Conservation (phyloP, 2,113 vertebrate genomes). For the Heterotilapia buettikoferi region DNA sequence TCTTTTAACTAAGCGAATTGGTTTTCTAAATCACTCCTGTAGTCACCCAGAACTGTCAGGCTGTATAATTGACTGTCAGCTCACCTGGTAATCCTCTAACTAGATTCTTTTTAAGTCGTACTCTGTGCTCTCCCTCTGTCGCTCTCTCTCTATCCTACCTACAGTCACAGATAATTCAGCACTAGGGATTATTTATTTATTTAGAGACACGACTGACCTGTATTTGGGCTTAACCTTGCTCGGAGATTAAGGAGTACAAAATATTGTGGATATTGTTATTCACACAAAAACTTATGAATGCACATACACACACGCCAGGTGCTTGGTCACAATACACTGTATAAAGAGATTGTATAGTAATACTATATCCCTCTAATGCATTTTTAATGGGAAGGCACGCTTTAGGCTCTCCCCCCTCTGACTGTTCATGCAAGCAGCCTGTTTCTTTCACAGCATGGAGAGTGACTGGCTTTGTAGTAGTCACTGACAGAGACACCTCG, state of each 20-base stretch:
- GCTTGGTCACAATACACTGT: not conserved
- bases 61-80: slow-evolving; percentile 3
- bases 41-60: slow-evolving; percentile 1
- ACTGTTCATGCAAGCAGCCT: slow-evolving; percentile 2
- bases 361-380: slow-evolving; percentile 57
- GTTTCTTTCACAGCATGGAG: not conserved
- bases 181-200: not conserved
- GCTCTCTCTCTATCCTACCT: not conserved
- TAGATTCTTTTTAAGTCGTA: not conserved
- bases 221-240: not conserved
- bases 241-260: not conserved
- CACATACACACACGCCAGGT: not conserved
- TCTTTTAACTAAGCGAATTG: slow-evolving; percentile 31
- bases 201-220: not conserved
- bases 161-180: not conserved
- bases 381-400: slow-evolving; percentile 58
- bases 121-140: not conserved
- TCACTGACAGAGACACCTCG: not conserved
- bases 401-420: slow-evolving; percentile 13
- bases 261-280: not conserved
- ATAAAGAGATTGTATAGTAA: slow-evolving; percentile 52
- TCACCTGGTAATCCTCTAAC: slow-evolving; percentile 15
- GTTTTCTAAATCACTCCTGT: slow-evolving; percentile 5
- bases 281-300: not conserved
- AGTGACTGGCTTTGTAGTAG: not conserved